Conservation (phyloP, 2,888 invertebrate species). For the Stictocephala bisonia region DNA sequence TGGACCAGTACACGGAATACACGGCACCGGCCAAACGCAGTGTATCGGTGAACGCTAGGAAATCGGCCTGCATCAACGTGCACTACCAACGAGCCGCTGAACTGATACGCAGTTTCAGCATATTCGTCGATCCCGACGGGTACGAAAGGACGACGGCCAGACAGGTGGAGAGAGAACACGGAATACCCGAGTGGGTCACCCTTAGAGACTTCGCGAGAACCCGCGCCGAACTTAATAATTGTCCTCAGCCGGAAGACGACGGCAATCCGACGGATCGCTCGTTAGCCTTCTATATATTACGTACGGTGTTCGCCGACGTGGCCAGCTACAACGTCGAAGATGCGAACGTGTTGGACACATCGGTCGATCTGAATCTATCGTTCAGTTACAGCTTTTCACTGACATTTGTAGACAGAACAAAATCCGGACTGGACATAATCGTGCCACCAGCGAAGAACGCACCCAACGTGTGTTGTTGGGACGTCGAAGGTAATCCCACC, state of each 20-base stretch:
- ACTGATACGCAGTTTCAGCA: constrained; percentile 8
- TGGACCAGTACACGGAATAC: constrained; percentile 14
- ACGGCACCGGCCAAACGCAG: constrained; percentile 12
- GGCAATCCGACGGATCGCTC: too few species aligned
- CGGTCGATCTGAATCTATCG: not conserved
- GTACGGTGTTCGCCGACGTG: constrained; percentile 7
- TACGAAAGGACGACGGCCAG: not conserved
- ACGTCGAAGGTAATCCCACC: not conserved
- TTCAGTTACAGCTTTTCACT: constrained; percentile 24
- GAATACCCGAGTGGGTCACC: not conserved
- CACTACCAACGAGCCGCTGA: not conserved
- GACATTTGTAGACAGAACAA: not conserved
- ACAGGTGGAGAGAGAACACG: not conserved
- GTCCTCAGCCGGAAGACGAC: not conserved
- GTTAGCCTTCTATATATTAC: not conserved
- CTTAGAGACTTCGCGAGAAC: not conserved
- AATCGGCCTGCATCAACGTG: constrained; percentile 12
- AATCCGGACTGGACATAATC: not conserved
- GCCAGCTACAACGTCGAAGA: constrained; percentile 11
- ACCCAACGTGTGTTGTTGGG: not conserved
- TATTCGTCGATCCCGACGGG: constrained; percentile 9
- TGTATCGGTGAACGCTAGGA: constrained; percentile 7
- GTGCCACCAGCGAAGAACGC: not conserved
- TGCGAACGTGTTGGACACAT: not conserved
- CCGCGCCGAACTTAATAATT: not conserved